phyloP scores from a whole-genome alignment of 2,888 invertebrate genomes.

The Periphyllus acericola region DNA sequence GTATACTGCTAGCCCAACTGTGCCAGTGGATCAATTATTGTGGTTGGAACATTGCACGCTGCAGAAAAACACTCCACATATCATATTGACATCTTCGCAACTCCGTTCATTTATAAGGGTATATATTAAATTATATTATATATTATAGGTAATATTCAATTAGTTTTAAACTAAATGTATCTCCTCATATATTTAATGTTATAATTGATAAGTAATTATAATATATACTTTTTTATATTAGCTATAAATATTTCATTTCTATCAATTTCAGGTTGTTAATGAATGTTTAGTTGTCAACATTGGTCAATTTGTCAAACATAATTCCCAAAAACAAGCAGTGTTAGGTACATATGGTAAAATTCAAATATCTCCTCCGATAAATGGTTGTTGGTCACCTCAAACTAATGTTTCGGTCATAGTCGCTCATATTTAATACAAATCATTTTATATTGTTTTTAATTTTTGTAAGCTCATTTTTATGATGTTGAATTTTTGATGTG shows the following conservation, averaged over 20 bases:
- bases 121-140: too few species aligned
- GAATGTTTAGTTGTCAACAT: slow-evolving; percentile 33
- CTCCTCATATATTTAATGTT: neutral
- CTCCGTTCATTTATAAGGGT: slow-evolving; percentile 53
- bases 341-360: slow-evolving; percentile 41
- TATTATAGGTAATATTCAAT: neutral
- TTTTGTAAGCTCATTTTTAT: neutral
- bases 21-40: slow-evolving; percentile 16
- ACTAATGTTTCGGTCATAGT: slow-evolving; percentile 38
- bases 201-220: too few species aligned
- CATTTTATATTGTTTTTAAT: neutral
- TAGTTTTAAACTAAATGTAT: neutral
- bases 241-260: neutral
- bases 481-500: neutral
- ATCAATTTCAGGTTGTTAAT: slow-evolving; percentile 29
- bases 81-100: slow-evolving; percentile 43
- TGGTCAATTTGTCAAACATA: slow-evolving; percentile 45
- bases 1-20: neutral
- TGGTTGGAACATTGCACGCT: slow-evolving; percentile 41
- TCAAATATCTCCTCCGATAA: slow-evolving; percentile 29
- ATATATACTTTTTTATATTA: neutral
- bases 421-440: slow-evolving; percentile 10
- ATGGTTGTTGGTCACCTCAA: slow-evolving; percentile 29
- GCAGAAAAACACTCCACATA: slow-evolving; percentile 32
- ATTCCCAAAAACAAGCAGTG: slow-evolving; percentile 22